Percentiles rank a stretch among this genome's conserved stretches.
Conservation (phyloP, 1,140 invertebrate species). For the Drosophila sechellia region DNA sequence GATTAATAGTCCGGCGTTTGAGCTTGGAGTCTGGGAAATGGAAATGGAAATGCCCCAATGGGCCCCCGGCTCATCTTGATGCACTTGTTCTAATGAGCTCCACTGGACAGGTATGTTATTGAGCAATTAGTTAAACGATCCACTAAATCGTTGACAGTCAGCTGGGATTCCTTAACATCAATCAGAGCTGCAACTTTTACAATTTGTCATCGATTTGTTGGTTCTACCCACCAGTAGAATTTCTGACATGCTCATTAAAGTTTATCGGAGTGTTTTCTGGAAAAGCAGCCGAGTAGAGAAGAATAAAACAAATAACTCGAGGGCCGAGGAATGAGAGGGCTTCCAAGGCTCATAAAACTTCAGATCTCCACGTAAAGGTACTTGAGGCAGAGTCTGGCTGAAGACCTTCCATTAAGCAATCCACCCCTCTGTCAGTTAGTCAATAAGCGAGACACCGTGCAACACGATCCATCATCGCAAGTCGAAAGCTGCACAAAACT, state of each 20-base stretch:
- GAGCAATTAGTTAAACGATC: slow-evolving; percentile 75
- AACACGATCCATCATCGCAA: slow-evolving; percentile 76
- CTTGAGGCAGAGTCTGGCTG: not conserved
- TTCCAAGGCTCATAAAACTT: slow-evolving; percentile 31
- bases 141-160: slow-evolving; percentile 73
- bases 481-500: slow-evolving; percentile 75
- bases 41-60: slow-evolving; percentile 12
- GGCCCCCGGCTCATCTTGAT: slow-evolving; percentile 38
- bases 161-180: slow-evolving; percentile 40
- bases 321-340: slow-evolving; percentile 65
- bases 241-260: slow-evolving; percentile 76
- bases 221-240: slow-evolving; percentile 68
- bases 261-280: slow-evolving; percentile 14
- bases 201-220: slow-evolving; percentile 64
- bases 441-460: slow-evolving; percentile 61
- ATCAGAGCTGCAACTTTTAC: slow-evolving; percentile 71
- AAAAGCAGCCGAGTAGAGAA: not conserved
- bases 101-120: slow-evolving; percentile 51
- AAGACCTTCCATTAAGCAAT: slow-evolving; percentile 8
- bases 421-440: slow-evolving; percentile 62
- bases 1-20: slow-evolving; percentile 55
- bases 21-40: slow-evolving; percentile 51
- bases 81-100: slow-evolving; percentile 74
- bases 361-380: slow-evolving; percentile 21
- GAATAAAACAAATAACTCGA: slow-evolving; percentile 68